Base-by-base conservation (phyloP, 2,113 vertebrate species). In the Chroicocephalus ridibundus region DNA sequence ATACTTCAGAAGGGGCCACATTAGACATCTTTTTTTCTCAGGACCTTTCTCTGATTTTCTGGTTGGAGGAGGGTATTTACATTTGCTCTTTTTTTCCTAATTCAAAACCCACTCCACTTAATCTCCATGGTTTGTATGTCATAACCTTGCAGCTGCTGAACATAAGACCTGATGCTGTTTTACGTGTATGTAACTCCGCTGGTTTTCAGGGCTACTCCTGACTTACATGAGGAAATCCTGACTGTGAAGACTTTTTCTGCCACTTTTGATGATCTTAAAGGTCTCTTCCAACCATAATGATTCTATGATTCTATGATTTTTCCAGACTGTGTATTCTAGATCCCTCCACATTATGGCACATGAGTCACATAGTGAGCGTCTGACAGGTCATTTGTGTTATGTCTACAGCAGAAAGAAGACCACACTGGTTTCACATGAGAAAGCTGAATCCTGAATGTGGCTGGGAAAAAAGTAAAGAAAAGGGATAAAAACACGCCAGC, bases 351-450 rank as follows among this genome's bases (percentile, higher is more conserved):
- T 79, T 91, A 92, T 92, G 74, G 79, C 52, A 85, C 74, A 40
- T 78, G 89, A 96, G 58, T 97, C 95, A 95, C 64, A 36, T 3
- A 58, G 54, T 11, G 25, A 82, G 72, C 16, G 10, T 95, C 86
- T 94, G 86, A 91, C 40, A 66, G 81, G 70, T 91, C 88, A 93
- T 91, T 97, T 80, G 51, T 97, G 81, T 95, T 96, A 91, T 96
- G 94, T 90, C 94, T 95, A 25, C 66, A 82, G 60, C 57, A 94
- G 47, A 93, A 95, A 94, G 79, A 88, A 85, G 55, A 61, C 51
- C 69, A 89, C 65, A 40, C 34, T 95, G 86, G 80, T 92, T 95
- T 96, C 86, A 82, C 80, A 91, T 66, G 66, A 95, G 89, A 94
- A 97, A 95, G 81, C 81, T 66, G 62, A 80, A 82, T 87, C n/a